Evolutionary conservation across 2,888 invertebrate genomes (phyloP).

Genomic region (Aspidiotus destructor): DNA sequence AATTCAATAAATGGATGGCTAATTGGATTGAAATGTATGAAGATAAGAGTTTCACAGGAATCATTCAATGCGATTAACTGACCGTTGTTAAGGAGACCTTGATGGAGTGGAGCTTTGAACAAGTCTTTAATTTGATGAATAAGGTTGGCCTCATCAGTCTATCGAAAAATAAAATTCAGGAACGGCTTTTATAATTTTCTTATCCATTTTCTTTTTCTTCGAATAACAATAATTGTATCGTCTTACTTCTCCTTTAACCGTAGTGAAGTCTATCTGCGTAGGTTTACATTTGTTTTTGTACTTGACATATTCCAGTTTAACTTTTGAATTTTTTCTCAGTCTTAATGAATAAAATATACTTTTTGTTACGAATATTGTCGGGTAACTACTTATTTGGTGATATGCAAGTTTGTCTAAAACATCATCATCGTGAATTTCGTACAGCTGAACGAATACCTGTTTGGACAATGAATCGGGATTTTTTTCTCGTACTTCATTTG

Average conservation of each 20-base stretch:
- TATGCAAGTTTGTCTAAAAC: background rate
- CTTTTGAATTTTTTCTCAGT: constrained; percentile 7
- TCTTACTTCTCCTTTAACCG: background rate
- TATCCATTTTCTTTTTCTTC: too few relatives aligned
- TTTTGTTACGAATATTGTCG: constrained; percentile 16
- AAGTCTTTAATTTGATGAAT: too few relatives aligned
- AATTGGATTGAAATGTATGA: constrained; percentile 11
- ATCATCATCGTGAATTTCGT: constrained; percentile 4
- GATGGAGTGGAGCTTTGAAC: too few relatives aligned
- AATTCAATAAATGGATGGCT: constrained; percentile 9
- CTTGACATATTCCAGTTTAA: constrained; percentile 13
- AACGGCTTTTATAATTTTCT: too few relatives aligned
- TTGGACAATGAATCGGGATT: background rate
- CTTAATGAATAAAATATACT: background rate
- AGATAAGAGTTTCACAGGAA: background rate
- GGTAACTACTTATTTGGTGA: background rate
- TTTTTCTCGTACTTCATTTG: background rate
- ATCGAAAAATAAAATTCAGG: too few relatives aligned
- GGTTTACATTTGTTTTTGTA: background rate
- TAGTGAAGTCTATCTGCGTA: constrained; percentile 12
- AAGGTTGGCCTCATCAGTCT: too few relatives aligned
- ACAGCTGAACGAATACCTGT: constrained; percentile 11
- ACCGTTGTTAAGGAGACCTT: too few relatives aligned
- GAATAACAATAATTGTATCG: too few relatives aligned
- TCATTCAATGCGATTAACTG: too few relatives aligned